These are phyloP conservation scores for Micronisus gabar DNA, from an alignment of 2,113 vertebrate species.

Conservation along the genomic window DNA sequence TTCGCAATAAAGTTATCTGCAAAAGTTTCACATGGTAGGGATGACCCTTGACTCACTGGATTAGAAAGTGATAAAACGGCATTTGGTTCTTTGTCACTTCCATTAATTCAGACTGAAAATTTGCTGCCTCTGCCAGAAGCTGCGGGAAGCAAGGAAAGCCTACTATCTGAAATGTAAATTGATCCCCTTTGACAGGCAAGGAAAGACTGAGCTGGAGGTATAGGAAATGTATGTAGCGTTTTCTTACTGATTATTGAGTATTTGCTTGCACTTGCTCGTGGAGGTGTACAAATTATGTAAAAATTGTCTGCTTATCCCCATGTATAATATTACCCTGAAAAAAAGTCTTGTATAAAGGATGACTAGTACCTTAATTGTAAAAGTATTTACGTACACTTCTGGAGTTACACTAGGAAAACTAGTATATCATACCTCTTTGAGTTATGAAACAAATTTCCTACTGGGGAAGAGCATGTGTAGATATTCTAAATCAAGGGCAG, in stretches of 20 bases:
- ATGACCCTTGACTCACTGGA: neutral
- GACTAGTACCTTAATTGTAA: neutral
- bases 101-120: neutral
- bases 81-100: neutral
- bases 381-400: neutral
- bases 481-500: neutral
- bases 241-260: neutral
- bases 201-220: neutral
- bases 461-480: neutral
- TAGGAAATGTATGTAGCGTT: neutral
- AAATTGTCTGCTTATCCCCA: neutral
- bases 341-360: neutral
- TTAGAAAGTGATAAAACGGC: neutral
- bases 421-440: neutral
- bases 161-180: neutral
- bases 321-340: neutral
- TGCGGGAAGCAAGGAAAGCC: neutral
- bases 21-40: neutral
- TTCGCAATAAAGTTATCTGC: neutral
- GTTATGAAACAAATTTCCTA: neutral
- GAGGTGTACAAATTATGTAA: neutral
- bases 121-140: neutral
- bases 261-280: neutral
- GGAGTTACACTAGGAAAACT: neutral
- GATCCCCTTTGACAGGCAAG: neutral